Percentiles rank a stretch among this genome's conserved stretches.
phyloP scores from a whole-genome alignment of 2,797 vertebrate genomes.

The Galagoides demidoff region DNA sequence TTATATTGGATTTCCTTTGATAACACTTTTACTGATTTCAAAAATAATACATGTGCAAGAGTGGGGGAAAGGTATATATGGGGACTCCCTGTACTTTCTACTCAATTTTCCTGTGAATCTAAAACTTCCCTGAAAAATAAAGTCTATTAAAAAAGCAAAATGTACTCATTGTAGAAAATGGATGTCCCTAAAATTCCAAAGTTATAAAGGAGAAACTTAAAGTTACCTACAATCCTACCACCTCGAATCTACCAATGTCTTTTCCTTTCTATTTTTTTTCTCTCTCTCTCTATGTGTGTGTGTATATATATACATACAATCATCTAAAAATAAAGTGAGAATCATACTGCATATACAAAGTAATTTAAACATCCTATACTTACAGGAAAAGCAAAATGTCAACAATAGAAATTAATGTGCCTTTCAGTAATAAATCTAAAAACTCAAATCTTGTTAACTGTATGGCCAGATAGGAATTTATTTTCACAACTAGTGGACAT shows the following conservation, averaged over 20 bases:
- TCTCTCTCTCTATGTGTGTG: no score
- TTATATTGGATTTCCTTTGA: not conserved
- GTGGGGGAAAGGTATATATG: not conserved
- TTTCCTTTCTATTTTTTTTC: not conserved
- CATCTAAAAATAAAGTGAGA: not conserved
- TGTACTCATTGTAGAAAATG: not conserved
- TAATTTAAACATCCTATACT: not conserved
- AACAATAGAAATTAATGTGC: not conserved
- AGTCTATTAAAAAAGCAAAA: not conserved
- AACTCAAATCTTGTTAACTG: not conserved
- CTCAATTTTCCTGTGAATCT: not conserved
- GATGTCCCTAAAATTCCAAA: not conserved
- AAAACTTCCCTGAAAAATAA: not conserved
- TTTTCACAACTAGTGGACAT: not conserved
- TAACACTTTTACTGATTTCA: not conserved
- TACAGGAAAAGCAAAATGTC: not conserved
- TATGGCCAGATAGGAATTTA: not conserved
- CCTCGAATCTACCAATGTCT: not conserved
- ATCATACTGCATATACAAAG: not conserved
- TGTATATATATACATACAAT: not conserved
- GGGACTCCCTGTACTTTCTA: not conserved
- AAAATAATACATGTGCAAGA: not conserved
- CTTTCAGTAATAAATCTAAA: not conserved
- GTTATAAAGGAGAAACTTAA: not conserved
- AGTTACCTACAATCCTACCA: not conserved